Percentiles rank a stretch among this genome's conserved stretches.
phyloP scores from a whole-genome alignment of 1,140 invertebrate species.

The Schmidtea mediterranea region DNA sequence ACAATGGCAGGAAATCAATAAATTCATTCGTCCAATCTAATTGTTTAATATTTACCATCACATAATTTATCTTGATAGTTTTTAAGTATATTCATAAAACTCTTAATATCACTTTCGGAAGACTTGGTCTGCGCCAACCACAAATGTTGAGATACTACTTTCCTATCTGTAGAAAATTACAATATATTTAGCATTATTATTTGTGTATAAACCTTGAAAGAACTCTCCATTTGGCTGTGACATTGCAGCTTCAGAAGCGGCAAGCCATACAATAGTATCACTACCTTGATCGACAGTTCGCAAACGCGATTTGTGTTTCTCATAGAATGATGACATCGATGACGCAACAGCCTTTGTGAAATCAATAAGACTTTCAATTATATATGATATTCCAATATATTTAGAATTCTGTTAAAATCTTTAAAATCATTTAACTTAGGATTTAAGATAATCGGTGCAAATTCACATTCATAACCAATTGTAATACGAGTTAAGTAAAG shows the following conservation, averaged over 20 bases:
- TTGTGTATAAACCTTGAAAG: constrained; percentile 23
- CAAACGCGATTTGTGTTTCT: constrained; percentile 27
- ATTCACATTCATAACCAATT: too few relatives aligned
- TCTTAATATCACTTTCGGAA: constrained; percentile 11
- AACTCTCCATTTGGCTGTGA: constrained; percentile 24
- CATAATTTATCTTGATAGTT: too few relatives aligned
- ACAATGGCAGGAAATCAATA: too few relatives aligned
- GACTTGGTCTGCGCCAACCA: constrained; percentile 20
- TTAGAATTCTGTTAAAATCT: too few relatives aligned
- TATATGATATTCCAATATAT: too few relatives aligned
- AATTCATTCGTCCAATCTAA: too few relatives aligned
- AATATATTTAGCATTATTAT: background rate
- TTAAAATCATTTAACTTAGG: too few relatives aligned
- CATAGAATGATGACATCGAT: constrained; percentile 29
- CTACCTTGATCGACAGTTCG: constrained; percentile 28
- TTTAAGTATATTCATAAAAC: constrained; percentile 14
- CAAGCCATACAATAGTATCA: constrained; percentile 31
- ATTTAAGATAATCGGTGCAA: too few relatives aligned
- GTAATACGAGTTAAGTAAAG: too few relatives aligned
- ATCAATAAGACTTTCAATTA: too few relatives aligned
- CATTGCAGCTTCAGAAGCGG: constrained; percentile 13
- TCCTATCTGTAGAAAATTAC: constrained; percentile 13
- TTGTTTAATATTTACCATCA: too few relatives aligned
- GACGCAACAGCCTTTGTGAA: constrained; percentile 19
- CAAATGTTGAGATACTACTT: constrained; percentile 15